Conservation (phyloP, 2,113 vertebrate genomes). For the Chamaea fasciata region DNA sequence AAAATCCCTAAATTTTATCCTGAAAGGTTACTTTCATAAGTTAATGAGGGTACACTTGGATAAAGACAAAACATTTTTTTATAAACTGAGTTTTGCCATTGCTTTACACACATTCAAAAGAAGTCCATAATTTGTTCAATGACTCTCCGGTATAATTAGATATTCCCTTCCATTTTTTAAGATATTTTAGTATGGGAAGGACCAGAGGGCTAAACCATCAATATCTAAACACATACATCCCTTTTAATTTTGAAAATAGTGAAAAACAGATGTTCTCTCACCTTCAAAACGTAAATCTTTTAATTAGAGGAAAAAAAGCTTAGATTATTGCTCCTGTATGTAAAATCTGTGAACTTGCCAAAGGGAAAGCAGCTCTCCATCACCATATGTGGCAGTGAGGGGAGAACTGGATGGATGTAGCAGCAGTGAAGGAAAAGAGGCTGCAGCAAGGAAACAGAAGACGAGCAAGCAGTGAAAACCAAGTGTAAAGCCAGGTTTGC, state of each 20-base stretch:
- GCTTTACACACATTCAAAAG: not conserved
- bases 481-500: not conserved
- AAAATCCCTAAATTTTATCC: not conserved
- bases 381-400: fast-evolving
- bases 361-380: not conserved
- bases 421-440: not conserved
- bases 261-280: not conserved
- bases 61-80: not conserved
- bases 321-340: not conserved
- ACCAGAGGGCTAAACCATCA: not conserved
- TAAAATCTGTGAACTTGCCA: not conserved
- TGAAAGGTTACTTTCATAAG: not conserved
- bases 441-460: not conserved
- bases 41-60: not conserved
- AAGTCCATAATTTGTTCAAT: not conserved
- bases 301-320: not conserved
- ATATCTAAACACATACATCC: not conserved
- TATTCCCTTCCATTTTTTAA: not conserved
- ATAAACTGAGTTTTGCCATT: not conserved
- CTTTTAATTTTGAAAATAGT: not conserved
- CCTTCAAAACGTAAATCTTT: not conserved
- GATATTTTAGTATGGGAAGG: not conserved
- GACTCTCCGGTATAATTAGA: not conserved
- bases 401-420: not conserved
- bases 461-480: not conserved